These are phyloP conservation scores for Tenthredo amoena DNA, from an alignment of 2,888 invertebrate species.

Conservation along the genomic window DNA sequence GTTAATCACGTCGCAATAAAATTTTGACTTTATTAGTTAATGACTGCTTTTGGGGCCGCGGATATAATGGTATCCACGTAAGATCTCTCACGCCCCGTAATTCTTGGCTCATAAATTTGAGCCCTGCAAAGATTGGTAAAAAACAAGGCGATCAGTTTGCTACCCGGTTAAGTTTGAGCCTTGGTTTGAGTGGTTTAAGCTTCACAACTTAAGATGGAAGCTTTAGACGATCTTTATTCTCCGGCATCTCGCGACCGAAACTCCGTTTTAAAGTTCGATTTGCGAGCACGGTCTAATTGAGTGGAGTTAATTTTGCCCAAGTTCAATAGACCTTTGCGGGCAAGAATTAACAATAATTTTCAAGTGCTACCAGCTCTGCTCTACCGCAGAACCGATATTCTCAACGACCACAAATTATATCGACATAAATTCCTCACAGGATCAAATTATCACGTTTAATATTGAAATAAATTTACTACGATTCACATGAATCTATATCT, in stretches of 20 bases:
- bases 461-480: not conserved
- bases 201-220: conserved; percentile 28
- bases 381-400: not conserved
- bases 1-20: not conserved
- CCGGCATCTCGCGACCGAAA: conserved; percentile 1
- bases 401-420: not conserved
- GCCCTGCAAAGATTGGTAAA: conserved; percentile 16
- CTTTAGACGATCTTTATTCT: conserved; percentile 21
- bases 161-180: conserved; percentile 37
- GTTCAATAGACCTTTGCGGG: conserved; percentile 58
- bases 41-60: not conserved
- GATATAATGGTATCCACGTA: not conserved
- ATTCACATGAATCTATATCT: too few species aligned
- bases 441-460: not conserved
- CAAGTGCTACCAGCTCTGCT: not conserved
- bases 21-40: not conserved
- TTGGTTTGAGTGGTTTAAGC: conserved; percentile 37
- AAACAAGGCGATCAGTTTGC: conserved; percentile 45
- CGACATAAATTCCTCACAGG: not conserved
- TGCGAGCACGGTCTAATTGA: conserved; percentile 66
- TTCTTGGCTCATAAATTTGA: conserved; percentile 14
- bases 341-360: conserved; percentile 42
- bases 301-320: conserved; percentile 73
- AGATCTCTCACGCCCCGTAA: not conserved
- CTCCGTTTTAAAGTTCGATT: conserved; percentile 35